A percentile compares a stretch with the other conserved stretches of the same genome.
Evolutionary conservation across 1,140 invertebrate species (phyloP).

Genomic region (Acyrthosiphon pisum): DNA sequence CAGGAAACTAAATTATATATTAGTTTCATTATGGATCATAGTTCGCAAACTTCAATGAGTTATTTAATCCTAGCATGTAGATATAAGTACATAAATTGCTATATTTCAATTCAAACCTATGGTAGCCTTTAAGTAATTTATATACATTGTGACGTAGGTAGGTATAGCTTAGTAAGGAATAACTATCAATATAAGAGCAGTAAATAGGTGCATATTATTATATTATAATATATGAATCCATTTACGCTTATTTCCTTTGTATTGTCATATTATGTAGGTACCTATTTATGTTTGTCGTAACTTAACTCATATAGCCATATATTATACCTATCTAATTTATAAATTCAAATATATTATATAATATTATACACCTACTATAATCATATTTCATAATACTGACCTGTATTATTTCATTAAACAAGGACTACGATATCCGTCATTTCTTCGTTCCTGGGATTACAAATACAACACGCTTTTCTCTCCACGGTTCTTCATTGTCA

Average conservation of each 20-base stretch:
- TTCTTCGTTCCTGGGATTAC: not conserved
- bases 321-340: not conserved
- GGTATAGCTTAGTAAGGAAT: too few relatives aligned
- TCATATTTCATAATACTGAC: not conserved
- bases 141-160: too few relatives aligned
- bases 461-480: not conserved
- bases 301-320: too few relatives aligned
- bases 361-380: too few relatives aligned
- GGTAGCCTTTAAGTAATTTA: not conserved
- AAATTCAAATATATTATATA: not conserved
- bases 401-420: not conserved
- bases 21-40: not conserved
- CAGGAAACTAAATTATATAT: not conserved
- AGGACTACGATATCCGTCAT: not conserved
- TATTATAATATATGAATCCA: too few relatives aligned
- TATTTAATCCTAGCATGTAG: not conserved
- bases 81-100: not conserved
- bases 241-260: too few relatives aligned
- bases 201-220: too few relatives aligned
- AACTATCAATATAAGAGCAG: too few relatives aligned
- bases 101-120: not conserved
- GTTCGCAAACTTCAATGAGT: not conserved
- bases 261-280: too few relatives aligned
- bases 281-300: too few relatives aligned
- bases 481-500: not conserved